These are phyloP conservation scores for Nebria ingens DNA, from an alignment of 1,140 invertebrate species.

Conservation along the genomic window DNA sequence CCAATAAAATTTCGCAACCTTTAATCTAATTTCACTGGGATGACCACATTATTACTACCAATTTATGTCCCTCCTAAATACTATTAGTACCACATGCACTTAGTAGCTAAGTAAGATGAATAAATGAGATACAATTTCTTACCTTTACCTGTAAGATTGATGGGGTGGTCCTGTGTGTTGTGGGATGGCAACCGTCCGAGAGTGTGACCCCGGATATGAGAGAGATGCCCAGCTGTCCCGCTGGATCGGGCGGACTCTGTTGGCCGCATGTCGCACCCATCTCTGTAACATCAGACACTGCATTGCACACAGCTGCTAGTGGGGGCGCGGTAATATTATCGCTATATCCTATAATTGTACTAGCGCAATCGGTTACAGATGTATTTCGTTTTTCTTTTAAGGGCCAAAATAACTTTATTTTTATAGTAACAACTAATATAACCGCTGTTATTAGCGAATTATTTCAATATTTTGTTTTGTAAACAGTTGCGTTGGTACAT, in stretches of 20 bases:
- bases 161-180: slow-evolving; percentile 32
- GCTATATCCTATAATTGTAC: not conserved
- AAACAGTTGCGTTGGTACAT: too few species aligned
- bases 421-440: too few species aligned
- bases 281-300: slow-evolving; percentile 25
- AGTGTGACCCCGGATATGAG: slow-evolving; percentile 37
- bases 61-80: too few species aligned
- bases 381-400: too few species aligned
- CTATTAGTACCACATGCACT: too few species aligned
- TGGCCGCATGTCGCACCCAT: slow-evolving; percentile 39
- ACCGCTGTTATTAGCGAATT: too few species aligned
- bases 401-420: too few species aligned
- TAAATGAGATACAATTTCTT: not conserved
- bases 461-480: too few species aligned
- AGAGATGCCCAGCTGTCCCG: slow-evolving; percentile 27
- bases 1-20: too few species aligned
- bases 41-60: too few species aligned
- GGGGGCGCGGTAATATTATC: not conserved
- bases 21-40: too few species aligned
- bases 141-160: slow-evolving; percentile 14
- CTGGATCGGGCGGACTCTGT: slow-evolving; percentile 23
- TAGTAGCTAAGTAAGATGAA: too few species aligned
- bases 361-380: not conserved
- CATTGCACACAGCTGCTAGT: slow-evolving; percentile 22
- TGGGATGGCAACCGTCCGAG: slow-evolving; percentile 42